phyloP scores from a whole-genome alignment of 2,888 invertebrate genomes.

The Drosophila multiciliata region DNA sequence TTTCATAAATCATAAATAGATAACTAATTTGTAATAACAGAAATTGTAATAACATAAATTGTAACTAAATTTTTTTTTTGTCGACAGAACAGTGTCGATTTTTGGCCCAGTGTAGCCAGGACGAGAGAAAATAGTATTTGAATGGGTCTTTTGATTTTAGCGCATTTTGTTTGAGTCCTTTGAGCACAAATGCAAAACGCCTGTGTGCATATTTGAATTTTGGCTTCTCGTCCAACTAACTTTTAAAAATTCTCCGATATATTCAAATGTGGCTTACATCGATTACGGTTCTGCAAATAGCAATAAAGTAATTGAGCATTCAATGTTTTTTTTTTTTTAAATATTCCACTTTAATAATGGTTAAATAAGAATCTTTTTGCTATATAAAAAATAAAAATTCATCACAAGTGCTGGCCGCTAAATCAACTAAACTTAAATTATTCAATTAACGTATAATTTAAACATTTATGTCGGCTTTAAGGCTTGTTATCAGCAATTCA shows the following conservation, averaged over 20 bases:
- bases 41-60: neutral
- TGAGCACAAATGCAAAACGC: constrained; percentile 16
- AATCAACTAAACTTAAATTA: neutral
- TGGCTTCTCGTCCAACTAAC: neutral
- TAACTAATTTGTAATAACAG: no score
- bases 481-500: neutral
- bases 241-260: neutral
- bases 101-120: neutral
- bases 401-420: neutral
- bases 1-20: neutral
- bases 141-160: constrained; percentile 13
- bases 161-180: constrained; percentile 9
- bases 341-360: neutral
- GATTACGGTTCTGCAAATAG: neutral
- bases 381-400: neutral
- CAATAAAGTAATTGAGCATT: neutral
- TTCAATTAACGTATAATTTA: no score
- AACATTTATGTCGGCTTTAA: neutral
- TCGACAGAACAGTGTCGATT: neutral
- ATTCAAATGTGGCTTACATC: neutral
- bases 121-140: constrained; percentile 3
- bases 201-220: constrained; percentile 4
- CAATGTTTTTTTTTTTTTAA: neutral
- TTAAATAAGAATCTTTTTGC: neutral
- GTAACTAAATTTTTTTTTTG: neutral